Evolutionary conservation across 2,797 vertebrate species (phyloP), one percentile per base, ranked within the genome.

Genomic region (Gadopsis marmoratus): DNA sequence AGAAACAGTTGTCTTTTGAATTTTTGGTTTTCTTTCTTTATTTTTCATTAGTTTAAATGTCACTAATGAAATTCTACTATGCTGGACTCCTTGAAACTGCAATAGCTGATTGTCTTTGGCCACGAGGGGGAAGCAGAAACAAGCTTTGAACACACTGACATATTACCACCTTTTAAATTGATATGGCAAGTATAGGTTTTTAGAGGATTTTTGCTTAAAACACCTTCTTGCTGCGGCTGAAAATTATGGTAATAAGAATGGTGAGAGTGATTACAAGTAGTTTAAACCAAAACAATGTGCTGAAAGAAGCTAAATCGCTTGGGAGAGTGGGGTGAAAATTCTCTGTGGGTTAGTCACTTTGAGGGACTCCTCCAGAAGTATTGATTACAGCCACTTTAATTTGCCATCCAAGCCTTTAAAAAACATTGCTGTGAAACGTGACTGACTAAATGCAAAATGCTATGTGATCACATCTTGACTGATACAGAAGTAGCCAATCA

Each of bases 61-160:
- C 3, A 31, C 0, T 19, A 3, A 50, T 56, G 7, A 45, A 58
- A 70, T 50, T 23, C 0, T 71, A 62, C 39, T 29, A 65, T 29
- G 47, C 11, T 51, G n/a, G 29, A 54, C 11, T 29, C 35, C 4
- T 29, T 13, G 1, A n/a, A 50, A 6, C 7, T 61, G 33, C 19
- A 60, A 53, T 19, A 59, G 17, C 19, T 1, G 11, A 51, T 43
- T 39, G 29, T 60, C 14, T 83, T 58, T 67, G 41, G 23, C 83
- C 85, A 84, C 76, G 82, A 5, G 55, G 35, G 69, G 73, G 84
- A 76, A 84, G 81, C 73, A 80, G n/a, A 79, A 72, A 75, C 72
- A 82, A 83, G 31, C 54, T 41, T 4, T 43, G 41, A 47, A 47
- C 35, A 35, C 41, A 35, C 7, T 35, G 37, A 53, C 55, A 58